Conservation (phyloP, 1,140 invertebrate genomes). For the Drosophila biarmipes region DNA sequence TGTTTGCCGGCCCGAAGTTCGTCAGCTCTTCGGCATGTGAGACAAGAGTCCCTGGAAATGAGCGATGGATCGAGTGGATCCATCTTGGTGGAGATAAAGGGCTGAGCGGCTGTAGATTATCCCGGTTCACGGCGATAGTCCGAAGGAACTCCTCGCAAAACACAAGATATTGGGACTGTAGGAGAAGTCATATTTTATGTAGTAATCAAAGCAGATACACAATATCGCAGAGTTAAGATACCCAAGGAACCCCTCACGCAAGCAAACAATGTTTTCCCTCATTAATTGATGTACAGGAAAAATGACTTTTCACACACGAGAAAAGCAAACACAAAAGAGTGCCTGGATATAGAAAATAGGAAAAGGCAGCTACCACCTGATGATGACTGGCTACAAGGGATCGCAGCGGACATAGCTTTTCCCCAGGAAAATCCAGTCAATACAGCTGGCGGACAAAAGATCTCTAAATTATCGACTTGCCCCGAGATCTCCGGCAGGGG, state of each 20-base stretch:
- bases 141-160: background rate
- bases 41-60: slow-evolving; percentile 10
- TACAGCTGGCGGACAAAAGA: slow-evolving; percentile 49
- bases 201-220: background rate
- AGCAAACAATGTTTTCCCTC: slow-evolving; percentile 29
- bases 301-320: slow-evolving; percentile 57
- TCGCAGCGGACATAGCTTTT: slow-evolving; percentile 19
- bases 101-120: background rate
- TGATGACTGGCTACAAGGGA: slow-evolving; percentile 31
- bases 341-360: slow-evolving; percentile 21
- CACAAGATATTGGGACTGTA: background rate
- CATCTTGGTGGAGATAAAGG: background rate
- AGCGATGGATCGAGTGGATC: slow-evolving; percentile 2
- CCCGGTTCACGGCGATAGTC: background rate
- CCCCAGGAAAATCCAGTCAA: slow-evolving; percentile 25
- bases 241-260: slow-evolving; percentile 5
- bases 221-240: background rate
- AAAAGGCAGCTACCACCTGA: slow-evolving; percentile 33
- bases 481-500: background rate
- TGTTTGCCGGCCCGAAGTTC: slow-evolving; percentile 52
- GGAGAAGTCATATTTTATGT: background rate
- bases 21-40: slow-evolving; percentile 23
- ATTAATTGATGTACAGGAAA: slow-evolving; percentile 44
- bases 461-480: slow-evolving; percentile 69
- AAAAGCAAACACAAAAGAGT: slow-evolving; percentile 27